Percentiles rank a stretch among this genome's conserved stretches.
phyloP scores from a whole-genome alignment of 2,888 invertebrate species.

The Ophioninae sp. region DNA sequence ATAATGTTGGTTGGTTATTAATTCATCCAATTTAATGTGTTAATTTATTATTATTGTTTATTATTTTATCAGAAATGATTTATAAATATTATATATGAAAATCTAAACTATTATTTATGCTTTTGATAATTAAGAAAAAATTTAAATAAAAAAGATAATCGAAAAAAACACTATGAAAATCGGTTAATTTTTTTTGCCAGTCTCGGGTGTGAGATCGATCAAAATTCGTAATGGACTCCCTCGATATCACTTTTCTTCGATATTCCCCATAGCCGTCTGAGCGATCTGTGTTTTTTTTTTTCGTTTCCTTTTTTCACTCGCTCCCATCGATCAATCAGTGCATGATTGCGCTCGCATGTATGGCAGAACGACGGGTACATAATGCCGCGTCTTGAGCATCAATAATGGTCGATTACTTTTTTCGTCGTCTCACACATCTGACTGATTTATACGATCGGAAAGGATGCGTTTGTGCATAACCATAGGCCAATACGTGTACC shows the following conservation, averaged over 20 bases:
- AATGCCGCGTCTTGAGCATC: conserved; percentile 71
- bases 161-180: background rate
- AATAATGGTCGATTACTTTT: conserved; percentile 67
- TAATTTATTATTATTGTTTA: too few species aligned
- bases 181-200: background rate
- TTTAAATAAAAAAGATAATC: too few species aligned
- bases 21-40: too few species aligned
- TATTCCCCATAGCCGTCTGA: conserved; percentile 7
- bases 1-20: too few species aligned
- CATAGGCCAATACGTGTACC: background rate
- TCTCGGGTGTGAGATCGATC: conserved; percentile 43
- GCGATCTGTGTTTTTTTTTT: conserved; percentile 33
- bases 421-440: conserved; percentile 58
- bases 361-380: conserved; percentile 67
- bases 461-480: conserved; percentile 21
- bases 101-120: too few species aligned
- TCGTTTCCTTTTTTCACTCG: conserved; percentile 28
- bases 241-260: conserved; percentile 46
- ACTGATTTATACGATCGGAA: conserved; percentile 64
- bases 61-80: too few species aligned
- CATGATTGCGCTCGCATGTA: conserved; percentile 59
- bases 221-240: conserved; percentile 54
- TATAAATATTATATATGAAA: too few species aligned
- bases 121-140: too few species aligned
- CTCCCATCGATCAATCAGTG: conserved; percentile 66